phyloP scores from a whole-genome alignment of 2,888 invertebrate species.

The Cephonodes hylas region DNA sequence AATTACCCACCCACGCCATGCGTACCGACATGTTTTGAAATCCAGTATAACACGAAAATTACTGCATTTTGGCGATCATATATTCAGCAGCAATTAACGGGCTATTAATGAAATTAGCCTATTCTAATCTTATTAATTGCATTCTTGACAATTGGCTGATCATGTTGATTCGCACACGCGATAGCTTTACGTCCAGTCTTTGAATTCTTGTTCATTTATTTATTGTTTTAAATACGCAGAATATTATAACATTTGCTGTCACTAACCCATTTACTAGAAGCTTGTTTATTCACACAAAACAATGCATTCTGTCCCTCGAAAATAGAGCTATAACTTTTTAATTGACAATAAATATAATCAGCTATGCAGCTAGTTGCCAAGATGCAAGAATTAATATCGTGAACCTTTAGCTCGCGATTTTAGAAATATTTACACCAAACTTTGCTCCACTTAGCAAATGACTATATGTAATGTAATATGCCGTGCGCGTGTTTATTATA shows the following conservation, averaged over 20 bases:
- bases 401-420: conserved; percentile 37
- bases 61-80: background rate
- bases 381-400: conserved; percentile 6
- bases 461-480: conserved; percentile 11
- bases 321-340: background rate
- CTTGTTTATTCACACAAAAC: background rate
- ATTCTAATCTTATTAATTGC: background rate
- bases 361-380: background rate
- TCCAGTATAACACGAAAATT: conserved; percentile 6
- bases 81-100: background rate
- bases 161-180: background rate
- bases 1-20: conserved; percentile 53
- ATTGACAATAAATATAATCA: background rate
- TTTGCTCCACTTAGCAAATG: conserved; percentile 46
- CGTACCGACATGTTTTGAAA: conserved; percentile 11
- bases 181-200: background rate
- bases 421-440: conserved; percentile 33
- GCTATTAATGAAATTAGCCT: background rate
- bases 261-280: background rate
- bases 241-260: background rate
- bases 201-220: background rate
- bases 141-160: background rate
- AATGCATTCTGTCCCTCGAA: background rate
- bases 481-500: background rate
- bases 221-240: background rate